Conservation (phyloP, 2,888 invertebrate genomes). For the Melangyna quadrimaculata region DNA sequence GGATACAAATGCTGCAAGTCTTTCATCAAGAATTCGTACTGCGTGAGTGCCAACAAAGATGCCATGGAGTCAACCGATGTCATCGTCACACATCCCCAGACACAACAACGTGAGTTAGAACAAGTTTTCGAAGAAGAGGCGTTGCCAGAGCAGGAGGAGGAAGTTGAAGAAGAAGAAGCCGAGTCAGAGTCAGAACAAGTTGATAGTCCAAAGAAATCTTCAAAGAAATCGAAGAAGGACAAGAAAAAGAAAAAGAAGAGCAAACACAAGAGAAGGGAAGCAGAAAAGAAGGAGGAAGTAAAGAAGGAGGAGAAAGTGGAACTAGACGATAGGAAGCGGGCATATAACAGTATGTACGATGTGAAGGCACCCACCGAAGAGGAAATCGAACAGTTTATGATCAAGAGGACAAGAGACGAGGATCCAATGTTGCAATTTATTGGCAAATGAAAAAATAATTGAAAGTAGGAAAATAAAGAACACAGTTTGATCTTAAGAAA, state of each 20-base stretch:
- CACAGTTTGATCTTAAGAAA: background rate
- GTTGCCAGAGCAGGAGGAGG: slow-evolving; percentile 73
- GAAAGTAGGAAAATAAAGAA: background rate
- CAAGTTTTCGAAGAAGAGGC: slow-evolving; percentile 33
- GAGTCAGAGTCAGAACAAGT: slow-evolving; percentile 82
- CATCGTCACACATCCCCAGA: background rate
- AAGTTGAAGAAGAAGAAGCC: slow-evolving; percentile 78
- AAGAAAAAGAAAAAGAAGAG: slow-evolving; percentile 75
- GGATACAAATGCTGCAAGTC: slow-evolving; percentile 98
- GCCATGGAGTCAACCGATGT: slow-evolving; percentile 56
- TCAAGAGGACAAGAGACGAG: slow-evolving; percentile 91
- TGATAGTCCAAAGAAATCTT: slow-evolving; percentile 74
- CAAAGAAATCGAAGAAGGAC: slow-evolving; percentile 79
- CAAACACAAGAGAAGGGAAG: slow-evolving; percentile 42
- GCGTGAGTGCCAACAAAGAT: slow-evolving; percentile 76
- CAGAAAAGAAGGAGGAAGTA: slow-evolving; percentile 74
- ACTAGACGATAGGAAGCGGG: slow-evolving; percentile 93
- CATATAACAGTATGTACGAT: slow-evolving; percentile 95
- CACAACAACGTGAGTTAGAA: slow-evolving; percentile 42
- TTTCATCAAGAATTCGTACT: slow-evolving; percentile 83
- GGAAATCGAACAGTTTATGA: slow-evolving; percentile 95
- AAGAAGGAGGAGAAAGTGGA: slow-evolving; percentile 79
- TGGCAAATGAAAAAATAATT: background rate
- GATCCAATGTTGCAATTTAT: slow-evolving; percentile 96
- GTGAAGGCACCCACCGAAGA: slow-evolving; percentile 93